Percentiles rank a stretch among this genome's conserved stretches.
Evolutionary conservation across 1,140 invertebrate genomes (phyloP).

Genomic region (Zaprionus capensis): DNA sequence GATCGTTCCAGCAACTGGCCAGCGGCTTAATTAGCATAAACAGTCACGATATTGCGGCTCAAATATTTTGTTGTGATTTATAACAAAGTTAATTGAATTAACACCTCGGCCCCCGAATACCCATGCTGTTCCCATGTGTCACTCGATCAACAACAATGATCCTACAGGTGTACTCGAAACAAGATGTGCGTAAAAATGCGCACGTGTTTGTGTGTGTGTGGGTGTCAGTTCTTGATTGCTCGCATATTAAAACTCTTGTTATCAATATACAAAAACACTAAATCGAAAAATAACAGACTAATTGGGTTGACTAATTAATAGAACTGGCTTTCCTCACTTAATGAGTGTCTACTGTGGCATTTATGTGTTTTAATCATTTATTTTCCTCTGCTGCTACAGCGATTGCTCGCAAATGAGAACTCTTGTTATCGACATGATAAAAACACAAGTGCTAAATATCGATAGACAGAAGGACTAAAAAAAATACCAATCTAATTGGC

Average conservation of each 20-base stretch:
- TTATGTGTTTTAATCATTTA: no score
- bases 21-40: slow-evolving; percentile 74
- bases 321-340: no score
- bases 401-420: neutral
- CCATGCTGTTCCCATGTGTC: slow-evolving; percentile 55
- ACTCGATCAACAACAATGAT: slow-evolving; percentile 38
- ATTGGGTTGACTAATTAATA: no score
- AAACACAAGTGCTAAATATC: neutral
- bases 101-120: slow-evolving; percentile 47
- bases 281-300: no score
- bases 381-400: no score
- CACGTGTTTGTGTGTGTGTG: neutral
- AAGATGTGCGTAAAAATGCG: neutral
- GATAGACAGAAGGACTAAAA: neutral
- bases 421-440: no score
- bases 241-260: neutral
- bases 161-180: slow-evolving; percentile 7
- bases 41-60: slow-evolving; percentile 73
- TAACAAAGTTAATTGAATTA: slow-evolving; percentile 79
- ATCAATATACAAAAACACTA: neutral
- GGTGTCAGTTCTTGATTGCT: neutral
- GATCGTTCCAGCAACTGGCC: slow-evolving; percentile 23
- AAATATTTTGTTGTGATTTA: slow-evolving; percentile 81
- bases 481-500: neutral
- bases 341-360: no score